Conservation (phyloP, 2,888 invertebrate genomes). For the Monoplex corrugatus region DNA sequence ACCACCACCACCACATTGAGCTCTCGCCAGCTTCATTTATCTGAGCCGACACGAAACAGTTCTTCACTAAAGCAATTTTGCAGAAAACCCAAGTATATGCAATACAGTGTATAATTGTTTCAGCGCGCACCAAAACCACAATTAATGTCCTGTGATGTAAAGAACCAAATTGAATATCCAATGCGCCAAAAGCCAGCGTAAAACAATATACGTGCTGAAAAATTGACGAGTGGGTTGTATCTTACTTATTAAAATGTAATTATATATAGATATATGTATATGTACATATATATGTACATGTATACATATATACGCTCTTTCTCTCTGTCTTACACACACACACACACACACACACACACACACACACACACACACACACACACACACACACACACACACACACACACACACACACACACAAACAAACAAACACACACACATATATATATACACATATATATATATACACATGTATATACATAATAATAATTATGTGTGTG, state of each 20-base stretch:
- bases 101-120: too few relatives aligned
- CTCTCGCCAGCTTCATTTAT: too few relatives aligned
- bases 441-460: neutral
- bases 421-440: constrained; percentile 38
- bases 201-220: neutral
- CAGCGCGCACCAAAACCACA: too few relatives aligned
- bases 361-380: constrained; percentile 42
- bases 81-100: too few relatives aligned
- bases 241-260: neutral
- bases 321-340: neutral
- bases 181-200: neutral
- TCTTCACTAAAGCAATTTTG: too few relatives aligned
- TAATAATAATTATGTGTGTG: neutral
- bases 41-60: too few relatives aligned
- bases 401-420: constrained; percentile 17
- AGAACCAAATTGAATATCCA: too few relatives aligned
- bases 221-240: neutral
- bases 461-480: neutral
- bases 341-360: constrained; percentile 31
- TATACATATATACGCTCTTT: neutral
- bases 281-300: too few relatives aligned
- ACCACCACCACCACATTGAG: neutral
- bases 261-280: too few relatives aligned
- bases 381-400: constrained; percentile 44
- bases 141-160: too few relatives aligned